phyloP scores from a whole-genome alignment of 2,797 vertebrate species.

The Pantherophis alleghaniensis region DNA sequence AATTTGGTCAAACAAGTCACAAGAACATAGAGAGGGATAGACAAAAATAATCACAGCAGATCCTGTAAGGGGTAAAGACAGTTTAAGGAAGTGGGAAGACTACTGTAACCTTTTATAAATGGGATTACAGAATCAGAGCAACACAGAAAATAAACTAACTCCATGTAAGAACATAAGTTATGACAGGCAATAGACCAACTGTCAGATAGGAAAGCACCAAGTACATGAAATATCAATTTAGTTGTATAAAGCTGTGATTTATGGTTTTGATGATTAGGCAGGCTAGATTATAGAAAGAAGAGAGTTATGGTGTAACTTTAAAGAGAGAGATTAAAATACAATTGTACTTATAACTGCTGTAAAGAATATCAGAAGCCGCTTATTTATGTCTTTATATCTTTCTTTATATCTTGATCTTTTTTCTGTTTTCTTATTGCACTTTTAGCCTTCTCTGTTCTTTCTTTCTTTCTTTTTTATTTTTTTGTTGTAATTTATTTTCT shows the following conservation, averaged over 20 bases:
- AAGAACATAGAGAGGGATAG: background rate
- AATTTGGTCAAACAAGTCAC: background rate
- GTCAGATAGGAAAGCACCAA: background rate
- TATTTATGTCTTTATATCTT: background rate
- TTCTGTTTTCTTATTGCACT: background rate
- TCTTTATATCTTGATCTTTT: background rate
- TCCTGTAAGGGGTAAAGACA: background rate
- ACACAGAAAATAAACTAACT: background rate
- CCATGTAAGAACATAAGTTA: background rate
- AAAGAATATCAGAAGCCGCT: background rate
- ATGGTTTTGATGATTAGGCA: background rate
- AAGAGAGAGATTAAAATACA: background rate
- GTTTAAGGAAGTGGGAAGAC: background rate
- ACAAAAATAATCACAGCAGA: background rate
- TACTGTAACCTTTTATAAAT: background rate
- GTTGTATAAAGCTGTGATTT: background rate
- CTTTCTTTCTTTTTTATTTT: background rate
- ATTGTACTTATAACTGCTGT: background rate
- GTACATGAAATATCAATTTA: slow-evolving; percentile 27
- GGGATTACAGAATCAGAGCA: background rate
- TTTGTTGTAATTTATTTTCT: background rate
- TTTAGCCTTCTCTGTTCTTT: background rate
- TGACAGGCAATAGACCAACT: background rate
- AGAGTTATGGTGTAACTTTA: background rate
- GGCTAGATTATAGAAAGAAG: background rate